Evolutionary conservation across 2,113 vertebrate species (phyloP).

Genomic region (Labeo rohita): DNA sequence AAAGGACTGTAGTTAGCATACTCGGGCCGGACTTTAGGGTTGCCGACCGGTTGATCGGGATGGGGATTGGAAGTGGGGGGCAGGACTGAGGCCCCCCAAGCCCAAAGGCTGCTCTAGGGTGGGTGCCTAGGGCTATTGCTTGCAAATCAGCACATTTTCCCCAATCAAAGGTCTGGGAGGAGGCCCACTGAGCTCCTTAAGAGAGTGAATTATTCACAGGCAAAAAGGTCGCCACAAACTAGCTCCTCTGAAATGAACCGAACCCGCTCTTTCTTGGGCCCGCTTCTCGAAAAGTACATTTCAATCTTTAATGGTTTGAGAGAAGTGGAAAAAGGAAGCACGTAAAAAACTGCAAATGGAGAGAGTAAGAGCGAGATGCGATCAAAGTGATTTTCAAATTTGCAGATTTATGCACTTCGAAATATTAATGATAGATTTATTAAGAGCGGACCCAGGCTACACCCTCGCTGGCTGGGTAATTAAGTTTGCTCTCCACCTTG

Average conservation of each 20-base stretch:
- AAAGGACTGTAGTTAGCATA: constrained; percentile 1
- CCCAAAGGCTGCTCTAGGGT: constrained; percentile 73
- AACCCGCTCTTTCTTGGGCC: constrained; percentile 52
- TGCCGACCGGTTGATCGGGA: constrained; percentile 24
- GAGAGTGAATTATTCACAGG: constrained; percentile 78
- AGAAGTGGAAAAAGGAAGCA: constrained; percentile 50
- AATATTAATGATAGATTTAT: constrained; percentile 71
- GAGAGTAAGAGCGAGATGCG: constrained; percentile 43
- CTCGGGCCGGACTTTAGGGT: constrained; percentile 7
- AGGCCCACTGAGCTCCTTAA: constrained; percentile 74
- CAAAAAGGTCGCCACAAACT: constrained; percentile 64
- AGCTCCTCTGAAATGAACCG: constrained; percentile 52
- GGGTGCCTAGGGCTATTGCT: constrained; percentile 75
- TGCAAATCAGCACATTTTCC: constrained; percentile 75
- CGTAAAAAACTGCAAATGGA: constrained; percentile 30
- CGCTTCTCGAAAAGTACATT: constrained; percentile 60
- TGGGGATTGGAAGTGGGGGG: constrained; percentile 15
- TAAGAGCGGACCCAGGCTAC: constrained; percentile 59
- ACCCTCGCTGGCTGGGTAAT: constrained; percentile 66
- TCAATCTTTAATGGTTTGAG: constrained; percentile 71
- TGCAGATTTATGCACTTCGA: constrained; percentile 67
- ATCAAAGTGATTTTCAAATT: constrained; percentile 73
- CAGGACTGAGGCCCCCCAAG: constrained; percentile 46
- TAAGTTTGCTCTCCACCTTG: constrained; percentile 68
- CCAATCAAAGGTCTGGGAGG: constrained; percentile 76